Evolutionary conservation across 2,113 vertebrate genomes (phyloP).

Genomic region (Crotalus tigris): DNA sequence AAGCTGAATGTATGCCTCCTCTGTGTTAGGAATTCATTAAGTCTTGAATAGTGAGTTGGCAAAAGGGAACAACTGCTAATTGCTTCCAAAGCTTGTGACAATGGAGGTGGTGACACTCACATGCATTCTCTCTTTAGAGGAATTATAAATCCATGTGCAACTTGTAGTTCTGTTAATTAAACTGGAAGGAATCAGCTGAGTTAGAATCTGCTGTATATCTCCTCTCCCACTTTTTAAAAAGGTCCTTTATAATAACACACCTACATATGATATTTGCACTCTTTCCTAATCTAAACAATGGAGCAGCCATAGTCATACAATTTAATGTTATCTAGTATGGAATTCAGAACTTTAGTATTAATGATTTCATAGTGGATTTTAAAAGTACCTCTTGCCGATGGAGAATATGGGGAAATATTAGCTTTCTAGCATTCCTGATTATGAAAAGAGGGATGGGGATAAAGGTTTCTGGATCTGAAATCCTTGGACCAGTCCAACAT

Average conservation of each 20-base stretch:
- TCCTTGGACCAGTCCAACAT: background rate
- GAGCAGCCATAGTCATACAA: background rate
- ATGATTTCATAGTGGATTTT: background rate
- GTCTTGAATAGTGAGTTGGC: background rate
- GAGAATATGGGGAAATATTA: background rate
- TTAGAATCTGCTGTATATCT: background rate
- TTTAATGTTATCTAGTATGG: background rate
- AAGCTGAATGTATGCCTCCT: background rate
- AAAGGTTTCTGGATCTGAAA: background rate
- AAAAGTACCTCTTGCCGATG: background rate
- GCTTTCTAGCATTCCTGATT: no score
- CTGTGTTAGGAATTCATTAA: slow-evolving; percentile 8
- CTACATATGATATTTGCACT: background rate
- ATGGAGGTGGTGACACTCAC: background rate
- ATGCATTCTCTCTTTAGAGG: background rate
- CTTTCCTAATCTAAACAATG: background rate
- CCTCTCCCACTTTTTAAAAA: background rate
- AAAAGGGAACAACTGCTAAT: background rate
- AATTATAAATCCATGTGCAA: background rate
- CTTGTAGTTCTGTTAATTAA: background rate
- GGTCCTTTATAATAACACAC: background rate
- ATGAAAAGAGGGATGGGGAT: background rate
- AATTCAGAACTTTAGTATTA: background rate
- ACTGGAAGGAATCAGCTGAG: background rate
- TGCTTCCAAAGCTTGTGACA: background rate